These are phyloP conservation scores for Eudorcas thomsonii DNA, from an alignment of 2,113 vertebrate species.

Conservation along the genomic window DNA sequence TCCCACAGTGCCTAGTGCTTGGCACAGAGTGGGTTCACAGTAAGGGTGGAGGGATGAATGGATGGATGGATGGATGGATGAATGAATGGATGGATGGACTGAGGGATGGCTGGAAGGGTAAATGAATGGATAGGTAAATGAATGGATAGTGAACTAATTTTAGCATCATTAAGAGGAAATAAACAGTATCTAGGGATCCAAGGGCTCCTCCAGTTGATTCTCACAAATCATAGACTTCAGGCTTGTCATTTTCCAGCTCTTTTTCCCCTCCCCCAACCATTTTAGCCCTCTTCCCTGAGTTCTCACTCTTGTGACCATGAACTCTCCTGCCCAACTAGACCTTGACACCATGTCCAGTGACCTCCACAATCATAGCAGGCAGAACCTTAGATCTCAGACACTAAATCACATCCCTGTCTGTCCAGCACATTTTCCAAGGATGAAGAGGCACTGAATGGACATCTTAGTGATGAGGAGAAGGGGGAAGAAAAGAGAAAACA, in stretches of 20 bases:
- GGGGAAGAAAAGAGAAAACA: not conserved
- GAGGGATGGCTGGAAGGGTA: not conserved
- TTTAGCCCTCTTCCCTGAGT: not conserved
- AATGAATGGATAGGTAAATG: not conserved
- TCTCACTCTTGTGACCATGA: not conserved
- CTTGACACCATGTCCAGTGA: not conserved
- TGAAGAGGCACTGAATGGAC: not conserved
- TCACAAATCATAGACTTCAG: not conserved
- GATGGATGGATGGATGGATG: not conserved
- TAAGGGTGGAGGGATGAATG: not conserved
- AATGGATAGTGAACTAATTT: not conserved
- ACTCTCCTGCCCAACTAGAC: not conserved
- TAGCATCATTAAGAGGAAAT: not conserved
- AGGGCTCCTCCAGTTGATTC: not conserved
- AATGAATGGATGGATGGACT: not conserved
- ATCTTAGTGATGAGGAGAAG: not conserved
- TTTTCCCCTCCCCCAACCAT: not conserved
- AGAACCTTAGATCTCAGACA: not conserved
- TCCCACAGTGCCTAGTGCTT: not conserved
- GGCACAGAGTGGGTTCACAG: not conserved
- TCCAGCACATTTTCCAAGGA: not conserved
- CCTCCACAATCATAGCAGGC: fast-evolving
- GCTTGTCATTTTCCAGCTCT: not conserved
- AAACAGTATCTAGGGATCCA: not conserved
- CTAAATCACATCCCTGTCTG: not conserved